Evolutionary conservation across 2,797 vertebrate genomes (phyloP).

Genomic region (Hippocampus kuda): DNA sequence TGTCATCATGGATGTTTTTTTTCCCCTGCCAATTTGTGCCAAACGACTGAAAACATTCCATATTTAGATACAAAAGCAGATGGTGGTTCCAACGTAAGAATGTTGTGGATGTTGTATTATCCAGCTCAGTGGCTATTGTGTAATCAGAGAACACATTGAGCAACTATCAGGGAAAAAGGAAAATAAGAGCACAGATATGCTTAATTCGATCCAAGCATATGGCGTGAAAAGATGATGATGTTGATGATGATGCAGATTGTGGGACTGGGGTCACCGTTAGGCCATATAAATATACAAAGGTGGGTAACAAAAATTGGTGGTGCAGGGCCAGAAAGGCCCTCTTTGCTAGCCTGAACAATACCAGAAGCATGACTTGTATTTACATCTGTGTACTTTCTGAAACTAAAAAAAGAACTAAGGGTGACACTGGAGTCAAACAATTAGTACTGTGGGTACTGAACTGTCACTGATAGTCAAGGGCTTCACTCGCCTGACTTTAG

Average conservation of each 20-base stretch:
- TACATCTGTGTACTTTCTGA: background rate
- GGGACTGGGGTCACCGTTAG: background rate
- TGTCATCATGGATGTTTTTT: background rate
- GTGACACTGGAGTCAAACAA: background rate
- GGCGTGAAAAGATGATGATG: background rate
- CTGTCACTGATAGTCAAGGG: background rate
- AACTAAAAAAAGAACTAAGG: background rate
- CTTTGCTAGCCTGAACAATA: background rate
- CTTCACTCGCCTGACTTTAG: background rate
- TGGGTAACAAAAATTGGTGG: background rate
- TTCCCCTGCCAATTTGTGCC: conserved; percentile 1
- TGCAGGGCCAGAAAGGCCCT: background rate
- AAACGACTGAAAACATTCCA: conserved; percentile 4
- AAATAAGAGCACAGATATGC: background rate
- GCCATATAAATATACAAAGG: background rate
- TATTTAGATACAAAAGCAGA: conserved; percentile 2
- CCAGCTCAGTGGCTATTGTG: conserved; percentile 1
- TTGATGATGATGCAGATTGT: background rate
- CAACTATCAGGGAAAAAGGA: background rate
- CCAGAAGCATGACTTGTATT: background rate
- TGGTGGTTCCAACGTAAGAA: background rate
- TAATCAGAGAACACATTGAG: background rate
- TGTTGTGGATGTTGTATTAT: background rate
- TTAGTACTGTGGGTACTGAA: background rate
- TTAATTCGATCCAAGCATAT: background rate